These are phyloP conservation scores for Stichodactyla helianthus DNA, from an alignment of 64 coral and sea anemone species.

Conservation along the genomic window DNA sequence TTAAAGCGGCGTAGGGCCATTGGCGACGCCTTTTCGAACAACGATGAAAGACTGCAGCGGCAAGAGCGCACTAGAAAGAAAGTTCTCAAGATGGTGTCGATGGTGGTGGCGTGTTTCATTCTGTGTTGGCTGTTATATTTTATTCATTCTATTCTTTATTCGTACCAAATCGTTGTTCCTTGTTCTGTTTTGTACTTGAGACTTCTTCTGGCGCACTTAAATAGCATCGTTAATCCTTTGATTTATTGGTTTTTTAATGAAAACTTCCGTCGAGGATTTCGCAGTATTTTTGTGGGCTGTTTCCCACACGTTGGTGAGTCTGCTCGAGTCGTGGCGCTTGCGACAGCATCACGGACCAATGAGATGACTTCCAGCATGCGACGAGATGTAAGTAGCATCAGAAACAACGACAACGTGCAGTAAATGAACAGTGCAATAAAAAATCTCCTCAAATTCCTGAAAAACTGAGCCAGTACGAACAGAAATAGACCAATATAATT, in stretches of 20 bases:
- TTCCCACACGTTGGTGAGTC: not conserved
- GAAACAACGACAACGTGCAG: not conserved
- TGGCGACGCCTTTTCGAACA: not conserved
- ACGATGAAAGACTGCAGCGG: not conserved
- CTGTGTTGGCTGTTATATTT: conserved; percentile 80
- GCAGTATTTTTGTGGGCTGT: not conserved
- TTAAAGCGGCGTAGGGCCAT: conserved; percentile 14
- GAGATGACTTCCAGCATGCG: not conserved
- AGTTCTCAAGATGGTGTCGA: conserved; percentile 60
- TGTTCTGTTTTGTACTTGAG: conserved; percentile 50
- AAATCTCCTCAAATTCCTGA: too few relatives aligned
- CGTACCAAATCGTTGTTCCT: conserved; percentile 40
- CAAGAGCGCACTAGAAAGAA: conserved; percentile 20
- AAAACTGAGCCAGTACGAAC: too few relatives aligned
- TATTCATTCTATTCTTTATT: conserved; percentile 59
- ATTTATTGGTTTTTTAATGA: conserved; percentile 66
- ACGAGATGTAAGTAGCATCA: not conserved
- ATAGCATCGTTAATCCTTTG: conserved; percentile 53
- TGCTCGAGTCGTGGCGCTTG: not conserved
- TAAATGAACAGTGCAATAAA: too few relatives aligned
- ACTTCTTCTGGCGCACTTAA: conserved; percentile 46
- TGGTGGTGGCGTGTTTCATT: conserved; percentile 66
- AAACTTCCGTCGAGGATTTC: conserved; percentile 43
- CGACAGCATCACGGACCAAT: not conserved
- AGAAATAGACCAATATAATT: too few relatives aligned